A percentile compares a stretch with the other conserved stretches of the same genome.
phyloP scores from a whole-genome alignment of 1,140 invertebrate species.

The Marisa cornuarietis region DNA sequence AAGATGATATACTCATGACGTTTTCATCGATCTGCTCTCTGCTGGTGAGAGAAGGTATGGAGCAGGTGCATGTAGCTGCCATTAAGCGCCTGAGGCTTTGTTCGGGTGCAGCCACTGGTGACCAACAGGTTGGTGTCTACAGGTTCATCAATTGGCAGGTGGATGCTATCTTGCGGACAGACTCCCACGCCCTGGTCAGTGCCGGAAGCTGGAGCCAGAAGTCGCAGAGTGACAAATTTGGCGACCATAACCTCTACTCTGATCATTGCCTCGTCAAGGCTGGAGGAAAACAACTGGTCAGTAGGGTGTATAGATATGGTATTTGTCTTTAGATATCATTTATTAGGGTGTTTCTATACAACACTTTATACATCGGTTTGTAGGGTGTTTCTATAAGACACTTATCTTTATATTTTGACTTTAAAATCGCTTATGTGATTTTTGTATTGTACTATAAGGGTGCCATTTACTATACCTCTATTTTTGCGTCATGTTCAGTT shows the following conservation, averaged over 20 bases:
- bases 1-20: too few species aligned
- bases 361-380: neutral
- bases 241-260: constrained; percentile 62
- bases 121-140: neutral
- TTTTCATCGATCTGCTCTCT: too few species aligned
- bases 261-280: constrained; percentile 61
- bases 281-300: constrained; percentile 46
- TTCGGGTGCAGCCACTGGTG: too few species aligned
- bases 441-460: too few species aligned
- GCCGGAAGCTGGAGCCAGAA: constrained; percentile 63
- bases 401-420: too few species aligned
- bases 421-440: too few species aligned
- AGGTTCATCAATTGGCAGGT: constrained; percentile 65
- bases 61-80: too few species aligned
- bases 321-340: constrained; percentile 24
- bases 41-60: too few species aligned
- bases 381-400: neutral
- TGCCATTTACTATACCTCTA: too few species aligned
- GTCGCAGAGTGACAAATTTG: constrained; percentile 61
- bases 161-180: constrained; percentile 58
- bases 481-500: too few species aligned
- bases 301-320: constrained; percentile 41
- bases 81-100: too few species aligned
- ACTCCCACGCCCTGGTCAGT: constrained; percentile 62
- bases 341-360: too few species aligned